Conservation (phyloP, 2,113 vertebrate genomes). For the Columbina picui region DNA sequence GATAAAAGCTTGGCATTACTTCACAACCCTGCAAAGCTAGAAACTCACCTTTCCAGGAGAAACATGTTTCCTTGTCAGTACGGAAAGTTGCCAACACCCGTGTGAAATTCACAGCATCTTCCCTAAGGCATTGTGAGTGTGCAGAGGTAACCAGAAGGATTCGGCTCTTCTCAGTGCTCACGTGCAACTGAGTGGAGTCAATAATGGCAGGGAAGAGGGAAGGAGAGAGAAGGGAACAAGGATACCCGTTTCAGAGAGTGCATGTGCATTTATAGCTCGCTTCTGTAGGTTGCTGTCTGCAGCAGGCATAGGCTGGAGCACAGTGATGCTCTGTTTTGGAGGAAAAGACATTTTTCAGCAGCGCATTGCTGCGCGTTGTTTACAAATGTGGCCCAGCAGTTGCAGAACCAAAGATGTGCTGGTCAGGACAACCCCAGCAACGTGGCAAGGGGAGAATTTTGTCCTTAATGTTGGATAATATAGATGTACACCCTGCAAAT, state of each 20-base stretch:
- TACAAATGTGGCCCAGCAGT: neutral
- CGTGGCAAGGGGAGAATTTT: neutral
- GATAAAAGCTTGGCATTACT: neutral
- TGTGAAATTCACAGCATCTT: fast-evolving
- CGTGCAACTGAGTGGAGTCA: neutral
- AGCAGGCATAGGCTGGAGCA: neutral
- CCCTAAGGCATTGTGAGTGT: fast-evolving
- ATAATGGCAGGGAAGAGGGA: neutral
- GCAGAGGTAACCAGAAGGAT: neutral
- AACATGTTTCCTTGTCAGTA: fast-evolving
- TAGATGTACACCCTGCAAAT: slow-evolving; percentile 50
- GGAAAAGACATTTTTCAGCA: neutral
- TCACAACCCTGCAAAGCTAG: neutral
- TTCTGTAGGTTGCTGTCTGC: neutral
- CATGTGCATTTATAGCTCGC: neutral
- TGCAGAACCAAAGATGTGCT: neutral
- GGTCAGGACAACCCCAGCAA: neutral
- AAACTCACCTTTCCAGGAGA: neutral
- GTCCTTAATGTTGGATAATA: neutral
- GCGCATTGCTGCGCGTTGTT: neutral
- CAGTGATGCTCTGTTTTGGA: fast-evolving
- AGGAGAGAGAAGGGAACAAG: neutral
- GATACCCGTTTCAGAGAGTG: neutral
- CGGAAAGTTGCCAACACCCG: fast-evolving
- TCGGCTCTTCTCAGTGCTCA: neutral